Percentiles rank a stretch among this genome's conserved stretches.
phyloP scores from a whole-genome alignment of 2,113 vertebrate genomes.

The Balaeniceps rex region DNA sequence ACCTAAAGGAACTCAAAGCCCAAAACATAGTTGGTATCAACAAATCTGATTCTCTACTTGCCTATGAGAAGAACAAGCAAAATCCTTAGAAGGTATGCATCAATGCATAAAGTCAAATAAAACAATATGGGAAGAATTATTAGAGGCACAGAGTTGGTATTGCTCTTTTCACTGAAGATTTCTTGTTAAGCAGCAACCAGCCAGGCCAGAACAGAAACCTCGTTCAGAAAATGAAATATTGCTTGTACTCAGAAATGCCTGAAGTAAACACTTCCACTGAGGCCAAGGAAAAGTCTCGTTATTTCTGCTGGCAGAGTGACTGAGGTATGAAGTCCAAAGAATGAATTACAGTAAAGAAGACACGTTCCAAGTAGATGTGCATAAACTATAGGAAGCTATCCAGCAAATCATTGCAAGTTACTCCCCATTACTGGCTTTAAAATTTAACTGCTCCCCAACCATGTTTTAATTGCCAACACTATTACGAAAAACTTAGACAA shows the following conservation, averaged over 20 bases:
- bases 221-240: neutral
- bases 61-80: neutral
- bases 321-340: neutral
- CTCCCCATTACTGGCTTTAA: neutral
- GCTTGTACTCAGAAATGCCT: neutral
- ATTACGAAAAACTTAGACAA: neutral
- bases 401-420: neutral
- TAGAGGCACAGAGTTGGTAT: neutral
- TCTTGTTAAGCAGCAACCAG: neutral
- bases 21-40: neutral
- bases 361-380: neutral
- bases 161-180: neutral
- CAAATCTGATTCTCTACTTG: neutral
- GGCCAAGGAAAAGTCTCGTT: neutral
- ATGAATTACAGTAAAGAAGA: neutral
- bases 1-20: neutral
- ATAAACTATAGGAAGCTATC: neutral
- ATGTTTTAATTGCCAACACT: neutral
- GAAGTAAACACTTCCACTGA: conserved; percentile 4
- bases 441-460: neutral
- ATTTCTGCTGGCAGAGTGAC: conserved; percentile 1
- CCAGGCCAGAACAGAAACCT: neutral
- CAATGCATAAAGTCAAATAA: neutral
- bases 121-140: neutral
- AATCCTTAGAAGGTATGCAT: neutral